phyloP scores from a whole-genome alignment of 2,888 invertebrate species.

The Ectemnius cavifrons region DNA sequence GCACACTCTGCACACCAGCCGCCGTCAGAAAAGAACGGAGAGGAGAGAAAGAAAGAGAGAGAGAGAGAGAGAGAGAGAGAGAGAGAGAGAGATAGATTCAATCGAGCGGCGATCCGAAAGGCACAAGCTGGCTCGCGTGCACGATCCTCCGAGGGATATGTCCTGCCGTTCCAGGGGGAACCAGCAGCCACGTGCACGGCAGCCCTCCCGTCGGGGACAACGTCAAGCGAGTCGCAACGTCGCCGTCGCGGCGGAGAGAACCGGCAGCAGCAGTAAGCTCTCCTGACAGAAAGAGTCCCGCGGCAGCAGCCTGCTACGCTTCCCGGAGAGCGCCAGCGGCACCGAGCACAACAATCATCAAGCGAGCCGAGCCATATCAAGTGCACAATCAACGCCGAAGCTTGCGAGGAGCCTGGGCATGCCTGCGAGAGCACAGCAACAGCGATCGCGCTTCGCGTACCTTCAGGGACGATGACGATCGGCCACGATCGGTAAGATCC shows the following conservation, averaged over 20 bases:
- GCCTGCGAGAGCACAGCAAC: conserved; percentile 54
- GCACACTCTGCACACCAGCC: too few relatives aligned
- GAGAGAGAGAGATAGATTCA: neutral
- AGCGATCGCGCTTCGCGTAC: conserved; percentile 51
- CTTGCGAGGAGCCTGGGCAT: conserved; percentile 47
- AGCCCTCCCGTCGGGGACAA: conserved; percentile 53
- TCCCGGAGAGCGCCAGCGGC: conserved; percentile 29
- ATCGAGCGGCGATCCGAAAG: conserved; percentile 29
- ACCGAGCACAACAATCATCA: conserved; percentile 34
- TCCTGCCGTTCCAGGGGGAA: conserved; percentile 64
- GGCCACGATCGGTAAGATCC: conserved; percentile 66
- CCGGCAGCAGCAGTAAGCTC: conserved; percentile 59
- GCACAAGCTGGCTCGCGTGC: conserved; percentile 61
- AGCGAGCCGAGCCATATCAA: conserved; percentile 45
- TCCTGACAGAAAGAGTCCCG: conserved; percentile 64
- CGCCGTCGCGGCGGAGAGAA: conserved; percentile 42
- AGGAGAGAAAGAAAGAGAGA: neutral
- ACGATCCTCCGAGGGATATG: conserved; percentile 68
- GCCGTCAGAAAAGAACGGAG: neutral
- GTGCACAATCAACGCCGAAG: conserved; percentile 34
- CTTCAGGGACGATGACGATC: conserved; percentile 63
- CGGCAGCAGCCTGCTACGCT: conserved; percentile 50
- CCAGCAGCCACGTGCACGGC: conserved; percentile 59
- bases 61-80: neutral
- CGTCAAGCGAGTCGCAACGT: conserved; percentile 55